Conservation (phyloP, 35 echinoderm and acorn worm genomes). For the Amphiura filiformis region DNA sequence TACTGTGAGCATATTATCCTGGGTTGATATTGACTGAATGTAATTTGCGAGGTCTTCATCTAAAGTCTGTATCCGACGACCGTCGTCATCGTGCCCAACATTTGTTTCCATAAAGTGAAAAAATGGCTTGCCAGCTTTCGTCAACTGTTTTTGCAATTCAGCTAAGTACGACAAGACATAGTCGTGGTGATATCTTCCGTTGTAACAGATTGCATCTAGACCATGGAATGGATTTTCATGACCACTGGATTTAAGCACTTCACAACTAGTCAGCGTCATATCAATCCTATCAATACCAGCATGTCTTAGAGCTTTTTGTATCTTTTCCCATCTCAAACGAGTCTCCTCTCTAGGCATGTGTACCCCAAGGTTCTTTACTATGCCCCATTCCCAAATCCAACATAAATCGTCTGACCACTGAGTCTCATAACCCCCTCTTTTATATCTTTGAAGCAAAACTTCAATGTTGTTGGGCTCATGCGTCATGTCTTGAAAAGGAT, state of each 20-base stretch:
- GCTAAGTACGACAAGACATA: conserved; percentile 73
- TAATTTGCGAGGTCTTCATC: conserved; percentile 64
- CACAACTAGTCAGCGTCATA: conserved; percentile 67
- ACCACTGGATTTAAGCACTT: conserved; percentile 61
- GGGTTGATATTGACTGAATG: conserved; percentile 29
- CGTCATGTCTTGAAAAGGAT: conserved; percentile 51
- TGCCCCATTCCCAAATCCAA: conserved; percentile 87
- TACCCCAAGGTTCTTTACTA: conserved; percentile 64
- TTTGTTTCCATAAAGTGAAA: conserved; percentile 67
- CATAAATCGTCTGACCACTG: conserved; percentile 77
- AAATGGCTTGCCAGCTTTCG: conserved; percentile 29
- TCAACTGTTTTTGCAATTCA: conserved; percentile 25
- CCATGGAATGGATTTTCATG: conserved; percentile 83
- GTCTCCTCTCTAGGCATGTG: conserved; percentile 25
- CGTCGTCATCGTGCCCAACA: conserved; percentile 69
- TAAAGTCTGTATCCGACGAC: conserved; percentile 52
- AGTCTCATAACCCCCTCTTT: conserved; percentile 61
- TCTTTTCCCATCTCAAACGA: conserved; percentile 53
- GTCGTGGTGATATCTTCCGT: conserved; percentile 62
- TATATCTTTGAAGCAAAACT: conserved; percentile 40
- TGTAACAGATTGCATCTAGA: conserved; percentile 64
- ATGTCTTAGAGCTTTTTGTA: conserved; percentile 33
- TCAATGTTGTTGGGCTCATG: conserved; percentile 23
- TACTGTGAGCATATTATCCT: conserved; percentile 63
- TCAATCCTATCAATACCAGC: conserved; percentile 54